Percentiles rank a stretch among this genome's conserved stretches.
These are phyloP conservation scores for Strigamia crassipes DNA, from an alignment of 2,888 invertebrate genomes.

Conservation along the genomic window DNA sequence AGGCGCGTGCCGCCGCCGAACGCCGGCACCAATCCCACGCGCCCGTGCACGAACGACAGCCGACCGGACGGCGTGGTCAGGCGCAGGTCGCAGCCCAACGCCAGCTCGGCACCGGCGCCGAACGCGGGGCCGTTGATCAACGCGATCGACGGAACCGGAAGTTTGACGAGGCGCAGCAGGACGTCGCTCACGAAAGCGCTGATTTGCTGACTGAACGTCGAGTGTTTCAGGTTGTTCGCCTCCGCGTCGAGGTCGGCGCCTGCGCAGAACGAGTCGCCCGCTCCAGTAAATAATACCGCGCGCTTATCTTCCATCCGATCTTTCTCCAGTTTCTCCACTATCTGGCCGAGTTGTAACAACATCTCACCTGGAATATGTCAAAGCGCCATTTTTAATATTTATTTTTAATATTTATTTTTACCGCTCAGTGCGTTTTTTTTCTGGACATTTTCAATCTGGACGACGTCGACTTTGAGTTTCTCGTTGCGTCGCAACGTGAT, in stretches of 20 bases:
- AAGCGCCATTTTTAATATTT: not conserved
- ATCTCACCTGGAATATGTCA: slow-evolving; percentile 60
- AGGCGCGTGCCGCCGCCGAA: slow-evolving; percentile 63
- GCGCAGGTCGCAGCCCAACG: slow-evolving; percentile 63
- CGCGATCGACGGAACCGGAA: slow-evolving; percentile 63
- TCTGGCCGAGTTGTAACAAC: slow-evolving; percentile 63
- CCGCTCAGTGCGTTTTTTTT: not conserved
- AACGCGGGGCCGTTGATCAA: slow-evolving; percentile 62
- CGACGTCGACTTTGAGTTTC: not conserved
- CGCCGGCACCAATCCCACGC: slow-evolving; percentile 63
- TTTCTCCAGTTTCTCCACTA: slow-evolving; percentile 59
- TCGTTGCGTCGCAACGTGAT: not conserved
- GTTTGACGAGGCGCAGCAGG: slow-evolving; percentile 57
- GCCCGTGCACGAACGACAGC: slow-evolving; percentile 62
- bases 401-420: not conserved
- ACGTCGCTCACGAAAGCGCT: slow-evolving; percentile 61
- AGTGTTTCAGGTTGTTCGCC: slow-evolving; percentile 50
- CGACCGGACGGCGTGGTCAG: slow-evolving; percentile 58
- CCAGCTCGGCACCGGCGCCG: slow-evolving; percentile 65
- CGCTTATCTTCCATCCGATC: slow-evolving; percentile 60
- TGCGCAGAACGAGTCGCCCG: slow-evolving; percentile 63
- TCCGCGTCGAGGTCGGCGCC: slow-evolving; percentile 63
- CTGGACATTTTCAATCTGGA: not conserved
- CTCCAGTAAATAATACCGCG: slow-evolving; percentile 59
- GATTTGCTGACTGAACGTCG: slow-evolving; percentile 55